Conservation (phyloP, 2,888 invertebrate genomes). For the Pharmacophagus antenor region DNA sequence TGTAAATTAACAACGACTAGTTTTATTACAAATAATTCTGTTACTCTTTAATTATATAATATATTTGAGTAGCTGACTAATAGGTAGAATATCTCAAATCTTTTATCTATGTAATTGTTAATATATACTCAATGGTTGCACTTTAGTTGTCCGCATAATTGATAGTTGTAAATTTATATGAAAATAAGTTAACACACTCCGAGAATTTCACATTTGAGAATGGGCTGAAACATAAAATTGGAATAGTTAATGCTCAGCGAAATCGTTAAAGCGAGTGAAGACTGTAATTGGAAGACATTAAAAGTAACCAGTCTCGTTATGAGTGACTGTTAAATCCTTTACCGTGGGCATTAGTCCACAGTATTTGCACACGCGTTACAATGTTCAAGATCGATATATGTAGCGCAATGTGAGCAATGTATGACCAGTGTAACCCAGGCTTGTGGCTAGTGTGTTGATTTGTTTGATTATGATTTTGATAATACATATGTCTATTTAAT, state of each 20-base stretch:
- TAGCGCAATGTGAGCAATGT: neutral
- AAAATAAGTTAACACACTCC: constrained; percentile 44
- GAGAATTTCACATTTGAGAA: constrained; percentile 62
- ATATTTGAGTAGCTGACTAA: neutral
- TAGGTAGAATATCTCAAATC: constrained; percentile 8
- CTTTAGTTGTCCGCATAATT: constrained; percentile 36
- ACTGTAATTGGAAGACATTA: constrained; percentile 79
- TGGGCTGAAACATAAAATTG: constrained; percentile 73
- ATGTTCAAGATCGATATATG: constrained; percentile 49
- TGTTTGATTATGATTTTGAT: no score
- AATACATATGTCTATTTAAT: no score
- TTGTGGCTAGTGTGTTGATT: neutral
- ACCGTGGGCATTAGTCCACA: constrained; percentile 69
- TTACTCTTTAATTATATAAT: neutral
- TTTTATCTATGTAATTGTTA: constrained; percentile 4
- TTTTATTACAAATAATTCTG: no score
- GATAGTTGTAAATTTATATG: constrained; percentile 43
- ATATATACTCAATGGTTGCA: neutral
- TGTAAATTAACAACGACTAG: no score
- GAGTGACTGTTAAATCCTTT: constrained; percentile 75
- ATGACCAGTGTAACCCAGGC: neutral
- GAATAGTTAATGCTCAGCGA: constrained; percentile 75
- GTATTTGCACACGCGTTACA: constrained; percentile 70
- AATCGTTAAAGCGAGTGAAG: constrained; percentile 75
- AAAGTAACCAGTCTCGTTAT: constrained; percentile 72